Evolutionary conservation across 2,113 vertebrate species (phyloP).

Genomic region (Catagonus wagneri): DNA sequence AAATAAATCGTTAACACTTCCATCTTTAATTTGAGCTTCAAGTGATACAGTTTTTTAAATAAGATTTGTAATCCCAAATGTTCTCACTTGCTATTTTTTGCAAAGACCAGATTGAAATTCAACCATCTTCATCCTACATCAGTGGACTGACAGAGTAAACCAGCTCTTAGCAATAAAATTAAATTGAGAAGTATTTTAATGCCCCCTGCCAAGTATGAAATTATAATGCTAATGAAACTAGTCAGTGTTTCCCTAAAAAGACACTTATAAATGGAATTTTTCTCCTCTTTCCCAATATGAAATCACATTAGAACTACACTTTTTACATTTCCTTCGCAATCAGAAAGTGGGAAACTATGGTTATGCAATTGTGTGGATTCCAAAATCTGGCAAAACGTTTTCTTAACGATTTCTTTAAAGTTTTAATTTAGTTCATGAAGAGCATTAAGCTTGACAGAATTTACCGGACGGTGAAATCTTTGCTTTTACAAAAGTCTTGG

Average conservation of each 20-base stretch:
- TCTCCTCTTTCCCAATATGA: neutral
- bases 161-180: neutral
- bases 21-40: conserved; percentile 4
- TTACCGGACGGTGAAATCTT: neutral
- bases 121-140: neutral
- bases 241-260: neutral
- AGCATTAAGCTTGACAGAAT: neutral
- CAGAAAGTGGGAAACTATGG: fast-evolving
- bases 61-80: neutral
- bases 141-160: neutral
- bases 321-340: neutral
- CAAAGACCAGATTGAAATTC: neutral
- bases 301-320: neutral
- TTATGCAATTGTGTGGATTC: fast-evolving
- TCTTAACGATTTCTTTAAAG: neutral
- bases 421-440: neutral
- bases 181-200: neutral
- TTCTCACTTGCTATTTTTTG: neutral
- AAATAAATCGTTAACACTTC: conserved; percentile 14
- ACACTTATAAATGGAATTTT: too few relatives aligned
- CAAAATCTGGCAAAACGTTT: too few relatives aligned
- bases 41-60: neutral
- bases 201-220: neutral
- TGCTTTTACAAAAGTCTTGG: neutral
- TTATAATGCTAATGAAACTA: neutral